Evolutionary conservation across 2,797 vertebrate genomes (phyloP), one percentile per base, ranked within the genome.

Genomic region (Oryzias dopingdopingensis): DNA sequence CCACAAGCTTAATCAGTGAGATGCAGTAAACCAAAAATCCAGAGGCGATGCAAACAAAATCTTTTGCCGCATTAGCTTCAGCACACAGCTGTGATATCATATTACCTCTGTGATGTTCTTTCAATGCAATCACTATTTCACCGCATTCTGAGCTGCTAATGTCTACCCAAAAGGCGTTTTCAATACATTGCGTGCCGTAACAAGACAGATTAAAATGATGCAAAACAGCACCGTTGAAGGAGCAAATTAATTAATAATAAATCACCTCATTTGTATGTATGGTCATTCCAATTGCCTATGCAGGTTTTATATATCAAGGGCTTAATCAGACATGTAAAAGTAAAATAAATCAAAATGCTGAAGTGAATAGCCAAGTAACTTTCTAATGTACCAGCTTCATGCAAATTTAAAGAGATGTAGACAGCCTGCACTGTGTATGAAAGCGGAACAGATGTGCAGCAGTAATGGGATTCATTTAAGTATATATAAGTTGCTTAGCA

Each of bases 21-120:
- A 66, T 44, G 60, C 67, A 79, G 65, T 32, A 76, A 81, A 60
- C 18, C 66, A 37, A 37, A 37, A 59, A 22, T 44, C 16, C 23
- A 24, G 10, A 62, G 45, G 45, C 53, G 71, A 71, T 71, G 56
- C 72, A 85, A 85, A 86, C 72, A 74, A 62, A 80, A 72, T 70
- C 59, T 22, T 55, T 52, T 14, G 42, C 43, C 23, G 76, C 59
- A 79, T 82, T 81, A 71, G 67, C 67, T 77, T 74, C 55, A 61
- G 26, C 18, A 53, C 68, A 72, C 59, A 68, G n/a, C 22, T 53
- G 46, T 69, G 52, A 79, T 56, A 41, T n/a, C 32, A 29, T 59
- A 52, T 51, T 72, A 52, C 65, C 56, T 50, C 56, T 50, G 54
- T 60, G 49, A 14, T 4, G 49, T 37, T 43, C 26, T 49, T 69